A percentile compares a stretch with the other conserved stretches of the same genome.
Evolutionary conservation across 2,113 vertebrate species (phyloP).

Genomic region (Caranx melampygus): DNA sequence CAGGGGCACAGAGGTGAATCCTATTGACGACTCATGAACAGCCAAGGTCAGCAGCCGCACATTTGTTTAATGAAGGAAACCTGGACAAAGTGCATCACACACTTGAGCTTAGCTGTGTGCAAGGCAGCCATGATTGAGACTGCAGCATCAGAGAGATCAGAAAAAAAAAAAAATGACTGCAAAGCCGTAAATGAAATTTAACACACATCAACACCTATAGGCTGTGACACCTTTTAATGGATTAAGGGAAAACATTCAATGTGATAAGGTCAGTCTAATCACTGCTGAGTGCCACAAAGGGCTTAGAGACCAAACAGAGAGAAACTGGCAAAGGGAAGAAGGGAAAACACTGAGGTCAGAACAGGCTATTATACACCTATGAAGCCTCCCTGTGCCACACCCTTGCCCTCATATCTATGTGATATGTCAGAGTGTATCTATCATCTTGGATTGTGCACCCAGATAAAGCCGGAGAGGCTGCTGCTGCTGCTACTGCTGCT

Average conservation of each 20-base stretch:
- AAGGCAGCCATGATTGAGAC: conserved; percentile 44
- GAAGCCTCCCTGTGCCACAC: conserved; percentile 58
- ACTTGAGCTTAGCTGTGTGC: conserved; percentile 33
- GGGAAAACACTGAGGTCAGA: not conserved
- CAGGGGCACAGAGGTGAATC: conserved; percentile 53
- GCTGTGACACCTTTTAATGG: not conserved
- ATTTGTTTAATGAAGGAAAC: conserved; percentile 71
- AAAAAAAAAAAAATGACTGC: not conserved
- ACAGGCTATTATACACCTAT: not conserved
- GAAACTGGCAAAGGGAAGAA: too few species aligned
- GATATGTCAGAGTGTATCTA: conserved; percentile 65
- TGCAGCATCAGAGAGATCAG: conserved; percentile 23
- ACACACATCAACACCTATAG: not conserved
- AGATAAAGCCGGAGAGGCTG: conserved; percentile 63
- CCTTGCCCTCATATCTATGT: conserved; percentile 46
- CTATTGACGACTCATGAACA: conserved; percentile 40
- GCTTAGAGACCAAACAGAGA: not conserved
- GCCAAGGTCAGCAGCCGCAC: conserved; percentile 70
- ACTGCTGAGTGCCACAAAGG: not conserved
- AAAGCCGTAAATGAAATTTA: not conserved
- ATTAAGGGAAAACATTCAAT: conserved; percentile 18
- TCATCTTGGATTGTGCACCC: conserved; percentile 53
- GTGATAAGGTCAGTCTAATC: conserved; percentile 27
- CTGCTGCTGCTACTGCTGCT: conserved; percentile 37
- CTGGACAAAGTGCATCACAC: conserved; percentile 37